These are phyloP conservation scores for Ephestia elutella DNA, from an alignment of 1,140 invertebrate species.

Conservation along the genomic window DNA sequence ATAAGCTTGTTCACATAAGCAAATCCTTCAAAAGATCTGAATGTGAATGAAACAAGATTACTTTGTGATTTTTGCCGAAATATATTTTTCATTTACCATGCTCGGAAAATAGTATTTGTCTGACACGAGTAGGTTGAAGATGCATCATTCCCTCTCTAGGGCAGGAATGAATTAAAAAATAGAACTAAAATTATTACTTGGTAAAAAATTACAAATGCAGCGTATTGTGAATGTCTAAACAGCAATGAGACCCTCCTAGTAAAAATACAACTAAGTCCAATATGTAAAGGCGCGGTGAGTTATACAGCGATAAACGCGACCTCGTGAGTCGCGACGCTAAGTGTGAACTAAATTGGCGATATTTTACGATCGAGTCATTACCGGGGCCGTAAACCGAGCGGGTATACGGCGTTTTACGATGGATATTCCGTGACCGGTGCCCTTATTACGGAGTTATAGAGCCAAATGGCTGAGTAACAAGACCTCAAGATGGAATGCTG, in stretches of 20 bases:
- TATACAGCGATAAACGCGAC: conserved; percentile 7
- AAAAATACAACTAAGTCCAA: not conserved
- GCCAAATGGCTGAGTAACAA: conserved; percentile 22
- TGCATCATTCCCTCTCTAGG: too few species aligned
- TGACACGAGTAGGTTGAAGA: too few species aligned
- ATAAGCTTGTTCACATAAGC: conserved; percentile 7
- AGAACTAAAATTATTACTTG: too few species aligned
- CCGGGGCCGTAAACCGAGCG: conserved; percentile 46
- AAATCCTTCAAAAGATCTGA: too few species aligned
- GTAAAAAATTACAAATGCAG: too few species aligned
- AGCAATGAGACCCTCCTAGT: too few species aligned
- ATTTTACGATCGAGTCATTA: conserved; percentile 60
- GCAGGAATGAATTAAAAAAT: too few species aligned
- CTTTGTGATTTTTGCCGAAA: not conserved
- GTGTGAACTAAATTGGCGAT: conserved; percentile 64
- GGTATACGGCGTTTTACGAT: conserved; percentile 53
- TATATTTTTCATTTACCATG: not conserved
- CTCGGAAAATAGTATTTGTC: too few species aligned
- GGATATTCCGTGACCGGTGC: conserved; percentile 48
- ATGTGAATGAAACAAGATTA: not conserved
- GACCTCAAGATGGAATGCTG: not conserved
- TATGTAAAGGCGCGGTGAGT: not conserved
- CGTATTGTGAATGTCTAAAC: too few species aligned
- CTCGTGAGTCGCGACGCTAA: conserved; percentile 23
- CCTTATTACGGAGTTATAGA: conserved; percentile 41